Evolutionary conservation across 2,113 vertebrate genomes (phyloP).

Genomic region (Misgurnus anguillicaudatus): DNA sequence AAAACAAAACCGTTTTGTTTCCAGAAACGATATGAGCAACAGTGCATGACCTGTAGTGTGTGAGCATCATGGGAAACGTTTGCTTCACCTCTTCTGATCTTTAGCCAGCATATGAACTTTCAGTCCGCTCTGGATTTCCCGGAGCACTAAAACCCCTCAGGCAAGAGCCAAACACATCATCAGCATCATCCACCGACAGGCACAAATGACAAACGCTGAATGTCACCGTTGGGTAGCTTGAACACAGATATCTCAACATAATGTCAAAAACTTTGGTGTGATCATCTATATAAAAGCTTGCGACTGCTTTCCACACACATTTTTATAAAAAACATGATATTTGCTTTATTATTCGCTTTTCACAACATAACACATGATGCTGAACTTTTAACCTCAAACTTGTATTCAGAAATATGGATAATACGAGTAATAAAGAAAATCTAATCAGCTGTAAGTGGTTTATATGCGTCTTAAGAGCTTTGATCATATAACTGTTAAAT

Average conservation of each 20-base stretch:
- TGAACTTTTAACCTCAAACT: conserved; percentile 33
- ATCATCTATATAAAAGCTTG: conserved; percentile 9
- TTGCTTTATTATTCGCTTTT: conserved; percentile 9
- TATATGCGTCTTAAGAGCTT: conserved; percentile 40
- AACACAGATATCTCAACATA: conserved; percentile 21
- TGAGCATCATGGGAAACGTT: background rate
- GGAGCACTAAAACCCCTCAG: conserved; percentile 5
- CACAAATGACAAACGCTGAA: background rate
- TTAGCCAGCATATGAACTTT: conserved; percentile 1
- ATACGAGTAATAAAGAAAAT: background rate
- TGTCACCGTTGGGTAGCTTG: conserved; percentile 1
- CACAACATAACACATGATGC: conserved; percentile 7
- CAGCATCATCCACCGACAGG: background rate
- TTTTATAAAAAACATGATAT: conserved; percentile 8
- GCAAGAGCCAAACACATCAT: background rate
- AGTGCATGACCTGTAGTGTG: no score
- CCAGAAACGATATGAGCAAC: no score
- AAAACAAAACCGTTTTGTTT: no score
- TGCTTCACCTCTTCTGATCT: conserved; percentile 18
- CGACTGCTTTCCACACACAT: background rate
- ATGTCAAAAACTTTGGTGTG: conserved; percentile 30
- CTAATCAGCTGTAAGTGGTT: background rate
- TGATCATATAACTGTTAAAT: no score
- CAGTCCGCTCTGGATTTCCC: conserved; percentile 1
- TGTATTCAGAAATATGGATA: background rate